Evolutionary conservation across 2,888 invertebrate species (phyloP).

Genomic region (Eupithecia centaureata): DNA sequence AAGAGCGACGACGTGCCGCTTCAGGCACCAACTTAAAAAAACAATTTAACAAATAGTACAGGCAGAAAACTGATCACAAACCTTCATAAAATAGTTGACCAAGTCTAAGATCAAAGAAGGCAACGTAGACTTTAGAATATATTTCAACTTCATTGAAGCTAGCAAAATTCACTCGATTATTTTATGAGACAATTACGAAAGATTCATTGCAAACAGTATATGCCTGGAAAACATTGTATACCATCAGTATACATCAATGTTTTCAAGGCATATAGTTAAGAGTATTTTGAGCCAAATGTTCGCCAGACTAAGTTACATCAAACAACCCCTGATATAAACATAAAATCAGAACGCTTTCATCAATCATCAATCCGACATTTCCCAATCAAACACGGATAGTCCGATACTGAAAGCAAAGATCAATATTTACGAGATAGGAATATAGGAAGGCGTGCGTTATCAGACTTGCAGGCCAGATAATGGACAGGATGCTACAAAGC

Average conservation of each 20-base stretch:
- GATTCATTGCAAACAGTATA: not conserved
- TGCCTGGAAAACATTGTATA: not conserved
- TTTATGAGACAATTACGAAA: not conserved
- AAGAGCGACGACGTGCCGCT: not conserved
- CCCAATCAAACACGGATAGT: slow-evolving; percentile 17
- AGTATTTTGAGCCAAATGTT: not conserved
- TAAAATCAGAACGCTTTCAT: slow-evolving; percentile 6
- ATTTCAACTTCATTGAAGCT: too few species aligned
- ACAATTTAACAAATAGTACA: not conserved
- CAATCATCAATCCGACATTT: slow-evolving; percentile 3
- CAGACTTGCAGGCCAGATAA: slow-evolving; percentile 38
- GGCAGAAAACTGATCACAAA: too few species aligned
- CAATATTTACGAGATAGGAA: slow-evolving; percentile 27
- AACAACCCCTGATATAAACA: slow-evolving; percentile 2
- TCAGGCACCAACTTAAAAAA: not conserved
- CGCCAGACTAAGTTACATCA: not conserved
- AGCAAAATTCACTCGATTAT: too few species aligned
- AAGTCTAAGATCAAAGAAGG: too few species aligned
- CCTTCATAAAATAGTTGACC: too few species aligned
- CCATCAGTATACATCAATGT: too few species aligned
- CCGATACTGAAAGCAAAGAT: slow-evolving; percentile 23
- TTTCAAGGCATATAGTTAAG: not conserved
- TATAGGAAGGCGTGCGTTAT: slow-evolving; percentile 27
- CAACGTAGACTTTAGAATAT: too few species aligned
- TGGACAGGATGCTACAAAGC: slow-evolving; percentile 40